Conservation (phyloP, 1,140 invertebrate genomes). For the Bombus pascuorum region DNA sequence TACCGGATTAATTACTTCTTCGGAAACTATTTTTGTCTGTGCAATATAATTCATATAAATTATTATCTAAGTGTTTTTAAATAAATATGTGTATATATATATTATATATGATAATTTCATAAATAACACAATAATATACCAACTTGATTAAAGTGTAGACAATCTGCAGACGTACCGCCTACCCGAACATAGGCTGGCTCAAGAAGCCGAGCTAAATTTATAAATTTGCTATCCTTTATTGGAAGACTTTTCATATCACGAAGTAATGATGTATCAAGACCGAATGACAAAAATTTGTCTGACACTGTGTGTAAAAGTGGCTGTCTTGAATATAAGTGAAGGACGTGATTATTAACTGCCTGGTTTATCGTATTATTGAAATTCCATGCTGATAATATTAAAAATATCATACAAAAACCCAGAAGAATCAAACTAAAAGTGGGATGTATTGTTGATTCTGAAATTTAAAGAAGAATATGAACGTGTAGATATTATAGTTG, state of each 20-base stretch:
- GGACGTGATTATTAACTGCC: background rate
- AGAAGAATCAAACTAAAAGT: background rate
- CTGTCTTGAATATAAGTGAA: slow-evolving; percentile 45
- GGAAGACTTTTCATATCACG: slow-evolving; percentile 73
- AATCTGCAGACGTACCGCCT: slow-evolving; percentile 87
- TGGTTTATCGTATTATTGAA: background rate
- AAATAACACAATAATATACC: background rate
- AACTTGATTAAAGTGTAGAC: slow-evolving; percentile 84
- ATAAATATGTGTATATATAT: background rate
- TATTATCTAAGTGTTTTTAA: background rate
- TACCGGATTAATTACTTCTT: slow-evolving; percentile 52
- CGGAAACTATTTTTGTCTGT: slow-evolving; percentile 23
- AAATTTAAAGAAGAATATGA: slow-evolving; percentile 1
- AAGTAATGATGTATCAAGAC: slow-evolving; percentile 77
- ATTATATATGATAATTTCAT: too few relatives aligned
- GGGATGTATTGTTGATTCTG: slow-evolving; percentile 25
- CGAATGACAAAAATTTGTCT: slow-evolving; percentile 78
- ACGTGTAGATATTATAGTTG: background rate
- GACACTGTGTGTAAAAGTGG: slow-evolving; percentile 67
- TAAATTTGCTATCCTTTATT: slow-evolving; percentile 77
- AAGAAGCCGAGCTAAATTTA: slow-evolving; percentile 83
- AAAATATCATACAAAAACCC: slow-evolving; percentile 30
- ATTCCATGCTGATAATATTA: slow-evolving; percentile 43
- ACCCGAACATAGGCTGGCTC: slow-evolving; percentile 85
- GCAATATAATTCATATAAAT: background rate